phyloP scores from a whole-genome alignment of 2,797 vertebrate genomes.

The Falco naumanni region DNA sequence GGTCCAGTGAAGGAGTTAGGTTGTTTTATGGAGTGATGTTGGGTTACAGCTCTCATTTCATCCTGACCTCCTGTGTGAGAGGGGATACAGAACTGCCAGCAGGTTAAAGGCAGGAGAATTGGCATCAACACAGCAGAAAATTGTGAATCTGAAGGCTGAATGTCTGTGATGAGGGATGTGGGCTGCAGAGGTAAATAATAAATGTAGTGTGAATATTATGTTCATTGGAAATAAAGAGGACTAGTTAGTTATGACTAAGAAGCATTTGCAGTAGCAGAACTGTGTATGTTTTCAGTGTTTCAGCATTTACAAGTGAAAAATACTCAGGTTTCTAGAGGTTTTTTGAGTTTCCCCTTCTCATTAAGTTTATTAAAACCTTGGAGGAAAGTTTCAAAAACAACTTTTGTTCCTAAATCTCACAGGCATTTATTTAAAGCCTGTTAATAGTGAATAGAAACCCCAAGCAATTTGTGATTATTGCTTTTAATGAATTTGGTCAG shows the following conservation, averaged over 20 bases:
- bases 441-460: conserved; percentile 65
- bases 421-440: conserved; percentile 64
- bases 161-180: conserved; percentile 65
- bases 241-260: conserved; percentile 50
- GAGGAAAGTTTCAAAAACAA: conserved; percentile 48
- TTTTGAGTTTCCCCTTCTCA: conserved; percentile 55
- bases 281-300: conserved; percentile 47
- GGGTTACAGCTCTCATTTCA: conserved; percentile 65
- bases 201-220: conserved; percentile 57
- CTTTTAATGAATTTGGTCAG: conserved; percentile 63
- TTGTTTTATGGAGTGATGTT: conserved; percentile 68
- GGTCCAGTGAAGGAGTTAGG: conserved; percentile 67
- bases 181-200: conserved; percentile 65
- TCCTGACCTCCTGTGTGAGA: conserved; percentile 58
- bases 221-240: conserved; percentile 52
- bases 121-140: conserved; percentile 68
- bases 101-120: conserved; percentile 64
- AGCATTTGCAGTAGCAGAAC: conserved; percentile 1
- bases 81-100: conserved; percentile 51
- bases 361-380: conserved; percentile 66
- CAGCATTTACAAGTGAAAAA: conserved; percentile 45
- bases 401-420: conserved; percentile 58
- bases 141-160: conserved; percentile 59
- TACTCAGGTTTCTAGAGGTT: conserved; percentile 18
- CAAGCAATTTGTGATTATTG: conserved; percentile 61